Conservation (phyloP, 64 coral and sea anemone genomes). For the Astreopora myriophthalma region DNA sequence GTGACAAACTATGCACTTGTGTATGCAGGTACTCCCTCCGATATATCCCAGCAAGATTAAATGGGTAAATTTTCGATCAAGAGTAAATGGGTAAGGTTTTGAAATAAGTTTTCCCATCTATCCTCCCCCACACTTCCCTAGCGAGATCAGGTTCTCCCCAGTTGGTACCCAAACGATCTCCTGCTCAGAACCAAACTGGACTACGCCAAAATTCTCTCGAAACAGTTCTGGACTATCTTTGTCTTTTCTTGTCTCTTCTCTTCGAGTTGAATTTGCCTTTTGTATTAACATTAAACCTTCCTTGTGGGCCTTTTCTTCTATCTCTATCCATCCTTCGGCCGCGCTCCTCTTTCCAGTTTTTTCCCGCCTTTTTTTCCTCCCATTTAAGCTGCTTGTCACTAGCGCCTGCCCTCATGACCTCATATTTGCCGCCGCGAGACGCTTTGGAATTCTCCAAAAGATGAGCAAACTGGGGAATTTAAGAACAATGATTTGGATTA, state of each 20-base stretch:
- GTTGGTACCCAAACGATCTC: no score
- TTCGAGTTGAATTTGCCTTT: background rate
- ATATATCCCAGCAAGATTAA: no score
- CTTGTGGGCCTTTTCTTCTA: background rate
- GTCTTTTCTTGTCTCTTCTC: background rate
- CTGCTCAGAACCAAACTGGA: no score
- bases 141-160: no score
- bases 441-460: constrained; percentile 50
- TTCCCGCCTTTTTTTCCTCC: constrained; percentile 39
- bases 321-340: background rate
- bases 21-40: no score
- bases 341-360: constrained; percentile 14
- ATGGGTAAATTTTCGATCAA: no score
- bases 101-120: no score
- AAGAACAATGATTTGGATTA: background rate
- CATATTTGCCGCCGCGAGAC: constrained; percentile 42
- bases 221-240: no score
- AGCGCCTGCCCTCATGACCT: constrained; percentile 30
- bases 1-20: no score
- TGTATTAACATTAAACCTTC: background rate
- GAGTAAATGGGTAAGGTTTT: no score
- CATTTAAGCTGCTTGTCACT: constrained; percentile 58
- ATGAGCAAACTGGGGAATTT: constrained; percentile 61
- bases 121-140: no score
- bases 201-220: no score